phyloP scores from a whole-genome alignment of 2,888 invertebrate species.

The Schizotus pectinicornis region DNA sequence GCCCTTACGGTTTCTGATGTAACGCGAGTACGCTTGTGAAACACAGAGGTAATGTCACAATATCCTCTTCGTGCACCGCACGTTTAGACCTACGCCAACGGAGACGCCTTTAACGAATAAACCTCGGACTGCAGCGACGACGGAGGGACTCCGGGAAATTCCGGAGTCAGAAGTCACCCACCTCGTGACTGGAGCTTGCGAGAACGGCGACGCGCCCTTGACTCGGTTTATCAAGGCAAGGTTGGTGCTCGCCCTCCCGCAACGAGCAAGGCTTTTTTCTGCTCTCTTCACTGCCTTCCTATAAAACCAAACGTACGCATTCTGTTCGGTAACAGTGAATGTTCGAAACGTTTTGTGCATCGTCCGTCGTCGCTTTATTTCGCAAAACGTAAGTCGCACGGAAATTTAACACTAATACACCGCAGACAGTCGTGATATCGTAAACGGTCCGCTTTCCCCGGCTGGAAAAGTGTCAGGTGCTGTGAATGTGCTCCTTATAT shows the following conservation, averaged over 20 bases:
- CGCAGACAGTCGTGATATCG: not conserved
- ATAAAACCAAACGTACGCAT: conserved; percentile 20
- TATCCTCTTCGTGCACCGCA: no score
- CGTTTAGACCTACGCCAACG: no score
- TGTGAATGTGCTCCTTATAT: conserved; percentile 8
- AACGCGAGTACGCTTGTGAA: no score
- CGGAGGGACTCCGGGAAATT: not conserved
- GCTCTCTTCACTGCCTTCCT: conserved; percentile 17
- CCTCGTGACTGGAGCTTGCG: conserved; percentile 13
- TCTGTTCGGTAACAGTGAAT: conserved; percentile 27
- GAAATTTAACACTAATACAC: conserved; percentile 14
- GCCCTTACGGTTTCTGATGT: no score
- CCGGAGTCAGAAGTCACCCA: conserved; percentile 1
- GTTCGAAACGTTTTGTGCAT: conserved; percentile 5
- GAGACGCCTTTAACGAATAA: no score
- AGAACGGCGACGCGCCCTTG: conserved; percentile 37
- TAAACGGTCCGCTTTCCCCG: not conserved
- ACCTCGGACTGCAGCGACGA: no score
- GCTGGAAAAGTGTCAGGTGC: conserved; percentile 30
- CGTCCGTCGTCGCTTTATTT: not conserved
- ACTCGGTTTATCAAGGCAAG: conserved; percentile 50
- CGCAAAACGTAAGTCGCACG: conserved; percentile 18
- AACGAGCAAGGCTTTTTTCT: conserved; percentile 34
- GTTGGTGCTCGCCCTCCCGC: conserved; percentile 38
- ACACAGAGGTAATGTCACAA: no score